phyloP scores from a whole-genome alignment of 2,888 invertebrate species.

The Chaetoderma sp. region DNA sequence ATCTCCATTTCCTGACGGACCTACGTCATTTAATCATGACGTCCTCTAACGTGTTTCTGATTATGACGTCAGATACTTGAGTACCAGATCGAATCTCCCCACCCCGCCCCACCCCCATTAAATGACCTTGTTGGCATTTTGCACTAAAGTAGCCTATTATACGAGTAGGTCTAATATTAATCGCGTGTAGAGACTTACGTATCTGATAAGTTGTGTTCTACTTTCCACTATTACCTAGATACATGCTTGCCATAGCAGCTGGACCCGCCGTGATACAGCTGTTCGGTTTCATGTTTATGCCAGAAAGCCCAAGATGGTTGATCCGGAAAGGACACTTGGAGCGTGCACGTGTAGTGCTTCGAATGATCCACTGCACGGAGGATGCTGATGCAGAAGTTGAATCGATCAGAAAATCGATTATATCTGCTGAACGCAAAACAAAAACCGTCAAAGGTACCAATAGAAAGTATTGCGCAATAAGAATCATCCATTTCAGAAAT shows the following conservation, averaged over 20 bases:
- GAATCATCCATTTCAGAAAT: no score
- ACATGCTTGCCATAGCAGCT: constrained; percentile 73
- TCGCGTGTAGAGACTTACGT: background rate
- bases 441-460: background rate
- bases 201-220: background rate
- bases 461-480: no score
- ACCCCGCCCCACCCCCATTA: no score
- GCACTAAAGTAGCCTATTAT: background rate
- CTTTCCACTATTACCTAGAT: constrained; percentile 52
- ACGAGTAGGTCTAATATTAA: background rate
- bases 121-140: no score
- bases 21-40: no score
- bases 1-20: no score
- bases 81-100: no score
- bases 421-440: constrained; percentile 3
- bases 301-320: constrained; percentile 73
- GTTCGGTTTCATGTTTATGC: constrained; percentile 73
- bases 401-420: constrained; percentile 45
- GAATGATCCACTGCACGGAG: constrained; percentile 61
- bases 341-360: constrained; percentile 60
- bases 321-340: constrained; percentile 59
- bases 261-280: constrained; percentile 72
- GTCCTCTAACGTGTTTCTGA: no score
- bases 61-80: no score
- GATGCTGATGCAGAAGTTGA: constrained; percentile 58